These are phyloP conservation scores for Sycophaga agraensis DNA, from an alignment of 1,140 invertebrate species.

Conservation along the genomic window DNA sequence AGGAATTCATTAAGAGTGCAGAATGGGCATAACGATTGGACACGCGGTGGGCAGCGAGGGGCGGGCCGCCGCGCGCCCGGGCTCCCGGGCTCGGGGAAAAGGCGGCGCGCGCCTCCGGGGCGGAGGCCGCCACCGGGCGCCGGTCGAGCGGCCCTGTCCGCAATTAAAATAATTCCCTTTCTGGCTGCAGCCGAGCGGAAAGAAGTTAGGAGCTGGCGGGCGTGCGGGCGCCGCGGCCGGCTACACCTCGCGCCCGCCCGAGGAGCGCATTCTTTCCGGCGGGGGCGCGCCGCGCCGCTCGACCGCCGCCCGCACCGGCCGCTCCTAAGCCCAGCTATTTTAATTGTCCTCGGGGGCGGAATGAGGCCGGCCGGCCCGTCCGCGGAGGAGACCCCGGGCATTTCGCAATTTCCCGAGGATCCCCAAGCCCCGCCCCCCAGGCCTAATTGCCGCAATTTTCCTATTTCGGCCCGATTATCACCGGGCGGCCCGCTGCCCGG, in stretches of 20 bases:
- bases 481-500: not conserved
- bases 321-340: slow-evolving; percentile 51
- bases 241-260: not conserved
- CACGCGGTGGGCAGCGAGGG: not conserved
- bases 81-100: no score
- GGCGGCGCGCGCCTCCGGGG: slow-evolving; percentile 29
- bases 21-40: slow-evolving; percentile 4
- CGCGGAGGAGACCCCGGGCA: no score
- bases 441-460: slow-evolving; percentile 26
- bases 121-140: slow-evolving; percentile 24
- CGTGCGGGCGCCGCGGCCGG: slow-evolving; percentile 23
- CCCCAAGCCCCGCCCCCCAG: slow-evolving; percentile 2
- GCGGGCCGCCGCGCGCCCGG: no score
- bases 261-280: slow-evolving; percentile 17
- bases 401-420: slow-evolving; percentile 32
- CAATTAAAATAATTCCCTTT: slow-evolving; percentile 63
- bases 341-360: slow-evolving; percentile 47
- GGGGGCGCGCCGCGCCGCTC: not conserved
- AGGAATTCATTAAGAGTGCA: slow-evolving; percentile 22
- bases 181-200: slow-evolving; percentile 55
- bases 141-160: slow-evolving; percentile 56
- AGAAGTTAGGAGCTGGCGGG: slow-evolving; percentile 47
- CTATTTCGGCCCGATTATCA: slow-evolving; percentile 18
- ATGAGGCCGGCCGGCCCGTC: not conserved
- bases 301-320: not conserved